These are phyloP conservation scores for Falco berigora DNA, from an alignment of 2,797 vertebrate genomes.

Conservation along the genomic window DNA sequence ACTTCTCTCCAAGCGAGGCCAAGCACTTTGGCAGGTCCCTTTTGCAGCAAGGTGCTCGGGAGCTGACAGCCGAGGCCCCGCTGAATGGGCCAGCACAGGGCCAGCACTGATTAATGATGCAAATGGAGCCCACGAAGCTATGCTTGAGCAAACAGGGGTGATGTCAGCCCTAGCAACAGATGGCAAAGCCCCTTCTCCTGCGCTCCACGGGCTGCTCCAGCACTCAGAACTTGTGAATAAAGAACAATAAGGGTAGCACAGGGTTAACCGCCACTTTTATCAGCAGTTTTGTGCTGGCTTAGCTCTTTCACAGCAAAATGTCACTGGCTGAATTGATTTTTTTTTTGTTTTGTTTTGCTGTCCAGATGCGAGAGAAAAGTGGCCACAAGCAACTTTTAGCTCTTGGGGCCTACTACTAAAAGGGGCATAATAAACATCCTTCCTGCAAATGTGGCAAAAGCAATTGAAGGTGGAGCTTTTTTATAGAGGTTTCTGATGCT, in stretches of 20 bases:
- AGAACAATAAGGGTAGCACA: constrained; percentile 53
- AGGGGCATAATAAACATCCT: constrained; percentile 9
- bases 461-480: background rate
- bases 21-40: constrained; percentile 24
- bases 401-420: constrained; percentile 2
- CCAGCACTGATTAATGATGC: constrained; percentile 38
- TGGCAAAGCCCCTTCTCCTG: constrained; percentile 47
- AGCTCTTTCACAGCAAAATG: constrained; percentile 65
- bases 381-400: constrained; percentile 54
- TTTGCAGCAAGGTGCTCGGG: background rate
- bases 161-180: constrained; percentile 73
- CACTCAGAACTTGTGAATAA: background rate
- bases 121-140: background rate
- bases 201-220: background rate
- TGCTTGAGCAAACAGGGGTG: constrained; percentile 30
- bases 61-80: background rate
- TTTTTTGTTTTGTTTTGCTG: constrained; percentile 9
- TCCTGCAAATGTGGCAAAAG: constrained; percentile 44
- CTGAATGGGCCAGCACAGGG: constrained; percentile 34
- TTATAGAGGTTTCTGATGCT: constrained; percentile 2
- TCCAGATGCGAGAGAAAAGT: constrained; percentile 54
- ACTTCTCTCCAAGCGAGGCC: background rate
- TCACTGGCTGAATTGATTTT: constrained; percentile 58
- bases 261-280: constrained; percentile 67
- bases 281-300: constrained; percentile 27